Evolutionary conservation across 92 coral and sea anemone genomes (phyloP).

Genomic region (Palythoa grandis): DNA sequence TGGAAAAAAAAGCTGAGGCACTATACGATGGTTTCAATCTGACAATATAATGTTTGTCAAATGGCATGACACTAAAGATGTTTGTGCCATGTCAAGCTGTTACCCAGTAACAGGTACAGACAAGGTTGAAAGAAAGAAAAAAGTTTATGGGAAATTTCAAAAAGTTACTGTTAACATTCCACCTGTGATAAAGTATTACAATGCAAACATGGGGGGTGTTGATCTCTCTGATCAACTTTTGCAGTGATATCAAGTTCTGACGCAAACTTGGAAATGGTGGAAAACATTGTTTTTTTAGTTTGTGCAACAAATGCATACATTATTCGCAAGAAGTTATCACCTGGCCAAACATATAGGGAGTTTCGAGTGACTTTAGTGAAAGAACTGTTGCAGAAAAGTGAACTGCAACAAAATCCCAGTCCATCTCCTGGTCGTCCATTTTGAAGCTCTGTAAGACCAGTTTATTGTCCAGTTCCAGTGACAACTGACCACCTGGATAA

Average conservation of each 20-base stretch:
- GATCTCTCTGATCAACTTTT: neutral
- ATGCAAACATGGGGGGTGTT: neutral
- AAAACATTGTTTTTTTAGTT: neutral
- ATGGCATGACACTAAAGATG: too few relatives aligned
- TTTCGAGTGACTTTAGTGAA: neutral
- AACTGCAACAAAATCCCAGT: neutral
- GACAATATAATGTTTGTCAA: too few relatives aligned
- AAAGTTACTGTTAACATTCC: neutral
- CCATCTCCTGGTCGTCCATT: neutral
- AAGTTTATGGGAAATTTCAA: neutral
- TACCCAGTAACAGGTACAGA: constrained; percentile 1
- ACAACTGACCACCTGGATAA: neutral
- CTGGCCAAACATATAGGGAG: too few relatives aligned
- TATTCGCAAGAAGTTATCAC: neutral
- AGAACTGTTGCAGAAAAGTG: neutral
- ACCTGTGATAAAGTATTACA: neutral
- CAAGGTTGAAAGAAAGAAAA: neutral
- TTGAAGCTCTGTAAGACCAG: neutral
- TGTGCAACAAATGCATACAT: neutral
- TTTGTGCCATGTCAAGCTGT: too few relatives aligned
- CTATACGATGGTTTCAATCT: too few relatives aligned
- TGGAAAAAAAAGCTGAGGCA: too few relatives aligned
- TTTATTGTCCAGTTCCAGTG: neutral
- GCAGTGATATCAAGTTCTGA: neutral
- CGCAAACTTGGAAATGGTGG: neutral